Percentiles rank a stretch among this genome's conserved stretches.
These are phyloP conservation scores for Hyalella azteca DNA, from an alignment of 2,888 invertebrate species.

Conservation along the genomic window DNA sequence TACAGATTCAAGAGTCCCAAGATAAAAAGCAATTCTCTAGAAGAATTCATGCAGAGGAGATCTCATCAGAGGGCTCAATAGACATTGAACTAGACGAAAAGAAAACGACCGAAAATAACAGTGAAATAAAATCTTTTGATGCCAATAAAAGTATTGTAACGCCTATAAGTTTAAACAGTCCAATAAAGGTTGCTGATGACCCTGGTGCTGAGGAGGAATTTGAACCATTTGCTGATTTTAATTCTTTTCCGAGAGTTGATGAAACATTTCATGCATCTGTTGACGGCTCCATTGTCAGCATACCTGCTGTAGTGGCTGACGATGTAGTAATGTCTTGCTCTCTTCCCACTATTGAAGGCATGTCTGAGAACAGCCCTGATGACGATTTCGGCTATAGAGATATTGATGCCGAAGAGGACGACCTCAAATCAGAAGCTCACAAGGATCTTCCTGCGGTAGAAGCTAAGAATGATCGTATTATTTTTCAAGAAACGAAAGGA, in stretches of 20 bases:
- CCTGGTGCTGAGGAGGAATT: neutral
- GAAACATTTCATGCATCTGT: neutral
- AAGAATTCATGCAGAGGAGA: too few relatives aligned
- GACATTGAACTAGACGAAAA: too few relatives aligned
- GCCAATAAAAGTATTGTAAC: too few relatives aligned
- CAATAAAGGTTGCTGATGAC: neutral
- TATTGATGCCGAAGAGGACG: slow-evolving; percentile 1
- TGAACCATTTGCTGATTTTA: slow-evolving; percentile 32
- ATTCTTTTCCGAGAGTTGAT: neutral
- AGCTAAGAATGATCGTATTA: slow-evolving; percentile 7
- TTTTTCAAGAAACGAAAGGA: neutral
- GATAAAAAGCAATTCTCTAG: too few relatives aligned
- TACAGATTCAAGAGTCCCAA: neutral
- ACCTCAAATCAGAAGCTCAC: neutral
- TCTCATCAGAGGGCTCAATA: too few relatives aligned
- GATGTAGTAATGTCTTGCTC: slow-evolving; percentile 25
- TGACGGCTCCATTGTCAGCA: neutral
- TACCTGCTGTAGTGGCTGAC: neutral
- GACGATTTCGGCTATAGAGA: slow-evolving; percentile 15
- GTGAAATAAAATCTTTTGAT: too few relatives aligned
- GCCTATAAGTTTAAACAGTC: too few relatives aligned
- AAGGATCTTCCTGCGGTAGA: neutral
- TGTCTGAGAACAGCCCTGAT: neutral
- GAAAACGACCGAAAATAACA: too few relatives aligned
- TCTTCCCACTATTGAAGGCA: neutral